phyloP scores from a whole-genome alignment of 2,113 vertebrate species.

The Otis tarda region DNA sequence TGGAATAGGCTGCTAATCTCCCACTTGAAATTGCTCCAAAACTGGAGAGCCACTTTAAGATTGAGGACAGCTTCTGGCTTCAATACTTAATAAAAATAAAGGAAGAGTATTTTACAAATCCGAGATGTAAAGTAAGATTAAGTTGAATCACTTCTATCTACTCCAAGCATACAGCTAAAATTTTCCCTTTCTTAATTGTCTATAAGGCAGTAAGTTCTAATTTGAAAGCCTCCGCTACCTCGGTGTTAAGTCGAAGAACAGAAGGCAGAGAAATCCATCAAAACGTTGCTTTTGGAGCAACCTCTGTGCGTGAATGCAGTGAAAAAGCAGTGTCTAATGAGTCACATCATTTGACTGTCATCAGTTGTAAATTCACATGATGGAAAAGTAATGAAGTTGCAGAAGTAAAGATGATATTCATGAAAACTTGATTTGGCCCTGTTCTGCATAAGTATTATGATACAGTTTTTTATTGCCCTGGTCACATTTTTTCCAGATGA shows the following conservation, averaged over 20 bases:
- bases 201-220: background rate
- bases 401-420: background rate
- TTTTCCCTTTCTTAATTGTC: background rate
- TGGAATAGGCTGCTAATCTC: slow-evolving; percentile 24
- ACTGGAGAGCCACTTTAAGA: background rate
- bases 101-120: background rate
- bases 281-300: background rate
- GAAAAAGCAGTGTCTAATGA: background rate
- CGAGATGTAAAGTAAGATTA: background rate
- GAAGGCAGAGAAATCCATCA: background rate
- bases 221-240: background rate
- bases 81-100: background rate
- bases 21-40: slow-evolving; percentile 15
- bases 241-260: background rate
- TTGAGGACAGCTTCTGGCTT: slow-evolving; percentile 18
- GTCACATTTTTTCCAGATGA: background rate
- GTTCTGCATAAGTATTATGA: background rate
- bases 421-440: background rate
- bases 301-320: background rate
- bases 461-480: background rate
- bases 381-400: background rate
- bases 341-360: background rate
- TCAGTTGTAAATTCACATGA: background rate
- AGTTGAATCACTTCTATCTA: background rate
- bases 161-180: background rate